Percentiles rank a stretch among this genome's conserved stretches.
Conservation (phyloP, 2,888 invertebrate species). For the Lasioglossum calceatum region DNA sequence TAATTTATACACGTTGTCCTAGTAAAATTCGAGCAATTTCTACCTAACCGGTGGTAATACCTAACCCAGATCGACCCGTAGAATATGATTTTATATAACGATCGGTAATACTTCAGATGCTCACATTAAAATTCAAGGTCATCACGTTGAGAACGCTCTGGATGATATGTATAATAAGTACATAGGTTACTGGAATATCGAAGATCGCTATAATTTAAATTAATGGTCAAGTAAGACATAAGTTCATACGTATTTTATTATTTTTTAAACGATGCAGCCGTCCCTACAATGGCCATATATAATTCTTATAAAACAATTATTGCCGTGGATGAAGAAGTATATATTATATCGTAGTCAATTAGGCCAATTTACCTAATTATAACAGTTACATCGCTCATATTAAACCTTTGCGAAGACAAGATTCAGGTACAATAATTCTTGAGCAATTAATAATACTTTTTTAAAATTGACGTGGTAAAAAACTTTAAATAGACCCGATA, state of each 20-base stretch:
- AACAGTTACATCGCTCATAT: not conserved
- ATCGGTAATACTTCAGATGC: not conserved
- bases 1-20: not conserved
- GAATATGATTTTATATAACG: not conserved
- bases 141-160: not conserved
- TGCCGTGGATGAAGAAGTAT: not conserved
- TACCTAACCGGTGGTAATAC: not conserved
- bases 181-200: not conserved
- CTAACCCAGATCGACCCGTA: not conserved
- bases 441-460: not conserved
- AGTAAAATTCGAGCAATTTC: not conserved
- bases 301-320: not conserved
- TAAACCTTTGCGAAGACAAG: not conserved
- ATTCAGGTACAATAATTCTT: not conserved
- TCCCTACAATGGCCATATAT: not conserved
- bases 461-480: not conserved
- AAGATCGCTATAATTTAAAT: not conserved
- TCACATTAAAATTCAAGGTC: not conserved
- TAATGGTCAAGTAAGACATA: not conserved
- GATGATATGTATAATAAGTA: not conserved
- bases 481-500: not conserved
- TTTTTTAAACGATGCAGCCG: not conserved
- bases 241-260: not conserved
- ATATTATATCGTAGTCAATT: not conserved
- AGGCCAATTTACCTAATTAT: not conserved